phyloP scores from a whole-genome alignment of 2,888 invertebrate genomes.

The Scrobipalpa atriplicella region DNA sequence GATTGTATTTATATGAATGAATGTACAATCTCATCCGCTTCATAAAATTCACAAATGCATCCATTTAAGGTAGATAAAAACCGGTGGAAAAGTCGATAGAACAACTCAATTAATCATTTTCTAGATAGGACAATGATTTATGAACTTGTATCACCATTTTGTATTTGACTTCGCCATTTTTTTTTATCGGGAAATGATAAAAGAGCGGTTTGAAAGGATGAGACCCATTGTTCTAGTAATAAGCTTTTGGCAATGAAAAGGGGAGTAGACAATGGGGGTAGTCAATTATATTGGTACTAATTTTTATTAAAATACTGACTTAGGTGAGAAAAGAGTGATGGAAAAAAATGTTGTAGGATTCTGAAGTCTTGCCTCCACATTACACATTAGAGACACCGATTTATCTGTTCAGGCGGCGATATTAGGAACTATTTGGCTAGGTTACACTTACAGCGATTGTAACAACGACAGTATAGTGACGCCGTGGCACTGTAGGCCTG shows the following conservation, averaged over 20 bases:
- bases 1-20: too few species aligned
- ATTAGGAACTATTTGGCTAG: too few species aligned
- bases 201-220: neutral
- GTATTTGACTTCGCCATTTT: neutral
- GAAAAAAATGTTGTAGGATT: neutral
- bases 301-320: neutral
- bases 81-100: neutral
- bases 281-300: neutral
- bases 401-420: too few species aligned
- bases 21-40: too few species aligned
- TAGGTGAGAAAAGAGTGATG: neutral
- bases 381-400: too few species aligned
- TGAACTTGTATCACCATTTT: constrained; percentile 16
- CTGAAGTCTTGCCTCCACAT: neutral
- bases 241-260: neutral
- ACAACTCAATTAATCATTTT: constrained; percentile 1
- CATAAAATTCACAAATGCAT: neutral
- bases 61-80: neutral
- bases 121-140: constrained; percentile 9
- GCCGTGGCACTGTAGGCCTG: too few species aligned
- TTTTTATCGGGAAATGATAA: neutral
- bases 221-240: neutral
- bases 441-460: too few species aligned
- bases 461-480: too few species aligned
- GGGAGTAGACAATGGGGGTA: neutral